phyloP scores from a whole-genome alignment of 2,888 invertebrate species.

The Chaetogeoica ovagalla region DNA sequence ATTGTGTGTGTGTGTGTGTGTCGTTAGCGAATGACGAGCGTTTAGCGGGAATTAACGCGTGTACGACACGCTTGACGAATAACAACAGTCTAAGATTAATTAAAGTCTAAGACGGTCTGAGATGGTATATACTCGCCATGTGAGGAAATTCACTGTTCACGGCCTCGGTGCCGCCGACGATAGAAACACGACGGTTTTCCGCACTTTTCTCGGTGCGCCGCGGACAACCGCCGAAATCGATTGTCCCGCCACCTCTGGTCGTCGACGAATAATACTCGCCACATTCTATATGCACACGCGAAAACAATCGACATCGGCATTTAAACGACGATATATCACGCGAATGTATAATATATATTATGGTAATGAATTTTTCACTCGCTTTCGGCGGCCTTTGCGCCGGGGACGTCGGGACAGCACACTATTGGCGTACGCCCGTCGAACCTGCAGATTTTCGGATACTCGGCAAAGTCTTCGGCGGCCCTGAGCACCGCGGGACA shows the following conservation, averaged over 20 bases:
- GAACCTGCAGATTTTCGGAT: constrained; percentile 41
- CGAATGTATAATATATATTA: no score
- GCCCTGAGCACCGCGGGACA: constrained; percentile 7
- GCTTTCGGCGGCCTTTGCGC: constrained; percentile 2
- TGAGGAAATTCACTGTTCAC: constrained; percentile 36
- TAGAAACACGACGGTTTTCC: background rate
- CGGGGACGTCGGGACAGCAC: constrained; percentile 6
- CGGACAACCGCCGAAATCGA: constrained; percentile 15
- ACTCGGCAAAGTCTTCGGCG: background rate
- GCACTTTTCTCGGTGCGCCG: background rate
- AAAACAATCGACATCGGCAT: no score
- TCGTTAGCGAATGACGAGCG: no score
- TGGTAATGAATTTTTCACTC: background rate
- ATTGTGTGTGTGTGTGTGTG: no score
- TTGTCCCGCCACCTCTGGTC: constrained; percentile 14
- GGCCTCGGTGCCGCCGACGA: constrained; percentile 31
- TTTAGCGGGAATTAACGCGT: no score
- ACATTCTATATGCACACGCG: background rate
- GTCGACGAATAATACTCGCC: constrained; percentile 32
- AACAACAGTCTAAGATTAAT: no score
- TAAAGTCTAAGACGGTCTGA: no score
- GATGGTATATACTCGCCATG: constrained; percentile 16
- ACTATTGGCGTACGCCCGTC: constrained; percentile 13
- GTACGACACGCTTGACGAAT: no score
- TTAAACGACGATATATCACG: no score